phyloP scores from a whole-genome alignment of 2,797 vertebrate species.

The Geotrypetes seraphini region DNA sequence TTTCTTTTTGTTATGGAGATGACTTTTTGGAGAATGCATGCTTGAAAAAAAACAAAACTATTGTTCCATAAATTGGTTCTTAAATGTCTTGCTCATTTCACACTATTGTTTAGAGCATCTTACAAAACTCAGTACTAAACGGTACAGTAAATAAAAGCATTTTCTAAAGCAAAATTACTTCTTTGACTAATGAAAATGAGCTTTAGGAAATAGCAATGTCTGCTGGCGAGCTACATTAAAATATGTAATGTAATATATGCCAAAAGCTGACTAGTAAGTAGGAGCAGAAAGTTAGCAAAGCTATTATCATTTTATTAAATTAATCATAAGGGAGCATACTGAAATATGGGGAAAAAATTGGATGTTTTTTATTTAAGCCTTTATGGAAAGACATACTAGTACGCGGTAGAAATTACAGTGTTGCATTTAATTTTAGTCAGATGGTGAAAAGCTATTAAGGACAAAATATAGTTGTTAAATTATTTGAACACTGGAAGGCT shows the following conservation, averaged over 20 bases:
- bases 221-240: conserved; percentile 25
- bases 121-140: conserved; percentile 25
- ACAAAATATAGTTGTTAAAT: conserved; percentile 47
- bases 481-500: conserved; percentile 29
- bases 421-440: conserved; percentile 47
- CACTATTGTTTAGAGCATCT: conserved; percentile 30
- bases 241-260: conserved; percentile 42
- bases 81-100: conserved; percentile 37
- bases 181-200: conserved; percentile 26
- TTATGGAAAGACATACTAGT: conserved; percentile 41
- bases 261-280: conserved; percentile 40
- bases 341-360: conserved; percentile 46
- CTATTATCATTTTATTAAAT: conserved; percentile 53
- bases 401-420: conserved; percentile 46
- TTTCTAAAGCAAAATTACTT: conserved; percentile 33
- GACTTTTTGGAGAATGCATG: conserved; percentile 35
- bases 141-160: conserved; percentile 35
- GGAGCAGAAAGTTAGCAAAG: conserved; percentile 41
- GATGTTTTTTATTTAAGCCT: conserved; percentile 50
- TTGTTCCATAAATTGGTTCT: conserved; percentile 39
- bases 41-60: conserved; percentile 30
- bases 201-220: conserved; percentile 25
- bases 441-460: conserved; percentile 46
- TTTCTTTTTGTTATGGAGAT: conserved; percentile 51
- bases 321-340: conserved; percentile 48